Conservation (phyloP, 2,797 vertebrate species). For the Mionectes olivaceus region DNA sequence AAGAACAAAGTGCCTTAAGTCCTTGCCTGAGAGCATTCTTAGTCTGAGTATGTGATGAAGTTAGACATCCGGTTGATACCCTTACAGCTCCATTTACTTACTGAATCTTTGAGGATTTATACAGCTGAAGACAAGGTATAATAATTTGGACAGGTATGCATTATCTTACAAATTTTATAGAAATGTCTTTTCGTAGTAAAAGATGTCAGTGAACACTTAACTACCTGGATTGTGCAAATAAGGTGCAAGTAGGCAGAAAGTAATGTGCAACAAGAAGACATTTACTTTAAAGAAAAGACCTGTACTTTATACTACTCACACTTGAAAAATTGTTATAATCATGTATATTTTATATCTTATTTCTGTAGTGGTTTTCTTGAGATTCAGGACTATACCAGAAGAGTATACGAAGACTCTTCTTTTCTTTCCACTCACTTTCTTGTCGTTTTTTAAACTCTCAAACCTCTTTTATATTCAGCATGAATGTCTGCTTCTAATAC, state of each 20-base stretch:
- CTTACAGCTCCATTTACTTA: neutral
- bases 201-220: neutral
- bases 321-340: neutral
- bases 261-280: neutral
- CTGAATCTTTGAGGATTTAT: neutral
- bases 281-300: neutral
- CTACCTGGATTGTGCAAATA: neutral
- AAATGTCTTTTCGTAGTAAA: neutral
- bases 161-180: neutral
- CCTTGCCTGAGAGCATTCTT: neutral
- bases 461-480: conserved; percentile 40
- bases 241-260: neutral
- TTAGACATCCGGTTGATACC: neutral
- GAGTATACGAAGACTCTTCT: neutral
- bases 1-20: neutral
- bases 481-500: conserved; percentile 26
- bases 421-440: neutral
- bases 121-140: neutral
- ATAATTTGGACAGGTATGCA: neutral
- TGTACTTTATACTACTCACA: neutral
- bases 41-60: neutral
- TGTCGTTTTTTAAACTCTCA: neutral
- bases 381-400: neutral
- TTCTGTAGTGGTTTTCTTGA: neutral
- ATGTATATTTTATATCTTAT: neutral